Base-by-base conservation (phyloP, 2,888 invertebrate species). In the Ptychoptera contaminata region DNA sequence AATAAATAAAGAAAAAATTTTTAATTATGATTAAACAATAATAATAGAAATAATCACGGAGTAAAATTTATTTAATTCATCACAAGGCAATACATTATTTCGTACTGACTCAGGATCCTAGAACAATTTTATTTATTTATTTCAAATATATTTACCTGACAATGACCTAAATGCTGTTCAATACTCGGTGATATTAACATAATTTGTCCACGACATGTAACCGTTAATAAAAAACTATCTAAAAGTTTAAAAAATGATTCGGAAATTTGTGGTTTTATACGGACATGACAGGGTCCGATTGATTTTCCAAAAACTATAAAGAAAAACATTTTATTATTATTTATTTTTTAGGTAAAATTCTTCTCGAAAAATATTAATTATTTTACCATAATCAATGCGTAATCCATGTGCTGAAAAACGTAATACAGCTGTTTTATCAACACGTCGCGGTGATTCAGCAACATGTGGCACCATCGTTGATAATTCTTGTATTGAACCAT, bases 401-500 rank as follows among this genome's bases (percentile, higher is more conserved):
- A 93, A 73, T 61, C 82, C 86, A 54, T 86, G 84, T 42, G 90
- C 88, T 2, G 88, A 81, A 47, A 91, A 76, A 53, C 92, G 74
- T 43, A 94, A 70, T 40, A 92, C 82, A 52, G 87, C 86, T 16
- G 91, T 91, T 67, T 93, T 93, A 67, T 93, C 92, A 58, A 91
- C 77, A 57, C 84, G 79, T 52, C 87, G 79, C 42, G 83, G 77
- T 49, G 87, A 83, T 58, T 77, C 77, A 38, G 83, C 76, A 46
- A 90, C 81, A 63, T 84, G 77, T n/a, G 90, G 85, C 51, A 92
- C 78, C 56, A 90, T 72, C 39, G 77, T 71, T 50, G 85, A 83
- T 62, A 93, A 73, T 60, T 85, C 82, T 47, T 76, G 75, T 55
- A 94, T 88, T 60, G 81, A 82, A 30, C 77, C 74, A 68, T 92